A percentile compares a stretch with the other conserved stretches of the same genome.
phyloP scores from a whole-genome alignment of 2,888 invertebrate species.

The Pandemis corylana region DNA sequence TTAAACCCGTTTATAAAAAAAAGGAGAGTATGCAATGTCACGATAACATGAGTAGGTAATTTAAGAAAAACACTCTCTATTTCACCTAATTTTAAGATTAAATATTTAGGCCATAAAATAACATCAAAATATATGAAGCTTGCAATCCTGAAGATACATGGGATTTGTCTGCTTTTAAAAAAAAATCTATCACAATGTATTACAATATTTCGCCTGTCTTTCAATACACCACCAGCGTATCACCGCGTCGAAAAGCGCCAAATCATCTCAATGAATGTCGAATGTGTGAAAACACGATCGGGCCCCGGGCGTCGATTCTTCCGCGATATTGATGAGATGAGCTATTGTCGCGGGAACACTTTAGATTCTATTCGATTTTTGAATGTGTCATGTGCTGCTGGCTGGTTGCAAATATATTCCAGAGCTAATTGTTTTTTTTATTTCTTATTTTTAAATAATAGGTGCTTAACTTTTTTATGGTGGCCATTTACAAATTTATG shows the following conservation, averaged over 20 bases:
- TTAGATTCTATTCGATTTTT: slow-evolving; percentile 35
- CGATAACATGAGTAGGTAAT: too few relatives aligned
- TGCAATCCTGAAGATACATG: too few relatives aligned
- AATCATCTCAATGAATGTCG: slow-evolving; percentile 74
- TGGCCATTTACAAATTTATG: too few relatives aligned
- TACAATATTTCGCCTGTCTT: slow-evolving; percentile 7
- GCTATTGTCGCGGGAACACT: slow-evolving; percentile 23
- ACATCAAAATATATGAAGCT: too few relatives aligned
- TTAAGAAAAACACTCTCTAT: too few relatives aligned
- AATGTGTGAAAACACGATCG: slow-evolving; percentile 70
- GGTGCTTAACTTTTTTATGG: too few relatives aligned
- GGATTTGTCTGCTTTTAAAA: too few relatives aligned
- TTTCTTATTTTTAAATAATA: neutral
- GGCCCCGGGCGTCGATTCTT: slow-evolving; percentile 53
- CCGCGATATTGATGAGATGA: slow-evolving; percentile 22
- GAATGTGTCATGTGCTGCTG: slow-evolving; percentile 15
- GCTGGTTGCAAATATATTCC: neutral
- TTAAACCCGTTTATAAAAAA: too few relatives aligned
- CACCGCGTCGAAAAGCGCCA: slow-evolving; percentile 60
- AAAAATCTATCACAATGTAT: neutral
- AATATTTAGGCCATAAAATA: too few relatives aligned
- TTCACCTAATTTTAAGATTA: too few relatives aligned
- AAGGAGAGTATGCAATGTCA: too few relatives aligned
- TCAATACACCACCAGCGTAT: neutral
- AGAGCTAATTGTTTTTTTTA: too few relatives aligned